phyloP scores from a whole-genome alignment of 2,888 invertebrate genomes.

The Acholoe squamosa region DNA sequence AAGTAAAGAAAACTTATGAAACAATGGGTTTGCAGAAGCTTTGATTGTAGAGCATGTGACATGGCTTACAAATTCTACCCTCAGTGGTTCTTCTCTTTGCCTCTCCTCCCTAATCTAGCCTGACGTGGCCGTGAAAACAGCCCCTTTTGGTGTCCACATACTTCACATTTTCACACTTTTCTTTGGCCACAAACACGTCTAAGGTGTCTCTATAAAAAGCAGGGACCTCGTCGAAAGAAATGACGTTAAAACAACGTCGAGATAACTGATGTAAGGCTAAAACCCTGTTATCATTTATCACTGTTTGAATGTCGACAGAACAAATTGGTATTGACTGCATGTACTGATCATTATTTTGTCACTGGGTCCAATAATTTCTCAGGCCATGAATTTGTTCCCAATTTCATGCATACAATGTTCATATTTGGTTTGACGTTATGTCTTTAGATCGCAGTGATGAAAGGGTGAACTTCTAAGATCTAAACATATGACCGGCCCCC shows the following conservation, averaged over 20 bases:
- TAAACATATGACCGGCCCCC: too few species aligned
- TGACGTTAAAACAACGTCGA: not conserved
- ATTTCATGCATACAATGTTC: too few species aligned
- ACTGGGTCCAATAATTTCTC: too few species aligned
- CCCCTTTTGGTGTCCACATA: not conserved
- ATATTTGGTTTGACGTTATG: too few species aligned
- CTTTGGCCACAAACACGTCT: conserved; percentile 13
- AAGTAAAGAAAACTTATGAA: not conserved
- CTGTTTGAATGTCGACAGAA: too few species aligned
- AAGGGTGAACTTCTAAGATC: too few species aligned
- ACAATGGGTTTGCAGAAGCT: not conserved
- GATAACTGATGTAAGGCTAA: too few species aligned
- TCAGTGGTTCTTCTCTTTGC: not conserved
- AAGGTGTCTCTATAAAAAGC: not conserved
- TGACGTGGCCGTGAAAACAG: not conserved
- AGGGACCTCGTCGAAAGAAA: not conserved
- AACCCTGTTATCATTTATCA: too few species aligned
- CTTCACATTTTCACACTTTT: conserved; percentile 37
- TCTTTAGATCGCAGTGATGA: too few species aligned
- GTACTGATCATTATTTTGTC: too few species aligned
- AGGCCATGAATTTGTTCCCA: too few species aligned
- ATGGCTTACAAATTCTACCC: not conserved
- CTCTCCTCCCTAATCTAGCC: not conserved
- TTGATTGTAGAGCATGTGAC: conserved; percentile 1
- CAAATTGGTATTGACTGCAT: too few species aligned